phyloP scores from a whole-genome alignment of 2,888 invertebrate species.

The Eupithecia exiguata region DNA sequence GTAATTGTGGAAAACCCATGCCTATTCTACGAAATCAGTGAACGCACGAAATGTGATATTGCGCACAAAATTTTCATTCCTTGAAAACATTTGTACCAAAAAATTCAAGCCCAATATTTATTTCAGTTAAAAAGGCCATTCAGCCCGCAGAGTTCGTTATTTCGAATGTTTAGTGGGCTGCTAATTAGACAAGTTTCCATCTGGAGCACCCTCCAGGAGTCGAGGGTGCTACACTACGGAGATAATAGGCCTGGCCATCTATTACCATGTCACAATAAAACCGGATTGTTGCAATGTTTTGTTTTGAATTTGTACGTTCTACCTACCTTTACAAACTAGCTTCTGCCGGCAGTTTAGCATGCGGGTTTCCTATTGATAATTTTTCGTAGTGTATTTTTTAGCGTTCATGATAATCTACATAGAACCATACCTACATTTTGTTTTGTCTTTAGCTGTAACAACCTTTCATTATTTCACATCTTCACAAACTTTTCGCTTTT shows the following conservation, averaged over 20 bases:
- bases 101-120: slow-evolving; percentile 21
- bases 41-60: background rate
- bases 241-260: slow-evolving; percentile 43
- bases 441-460: background rate
- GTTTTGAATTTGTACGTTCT: slow-evolving; percentile 1
- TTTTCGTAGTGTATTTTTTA: background rate
- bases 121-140: slow-evolving; percentile 52
- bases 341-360: background rate
- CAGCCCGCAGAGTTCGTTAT: slow-evolving; percentile 52
- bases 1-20: background rate
- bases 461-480: background rate
- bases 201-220: slow-evolving; percentile 57
- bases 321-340: background rate
- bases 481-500: background rate
- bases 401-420: background rate
- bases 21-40: background rate
- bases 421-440: background rate
- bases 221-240: slow-evolving; percentile 51
- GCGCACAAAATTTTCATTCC: background rate
- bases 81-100: background rate
- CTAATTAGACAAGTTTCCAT: slow-evolving; percentile 75
- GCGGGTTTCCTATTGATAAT: background rate
- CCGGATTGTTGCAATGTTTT: slow-evolving; percentile 25
- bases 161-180: slow-evolving; percentile 62
- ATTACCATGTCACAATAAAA: slow-evolving; percentile 35